Base-by-base conservation (phyloP, 2,113 vertebrate genomes). In the Saccopteryx leptura region DNA sequence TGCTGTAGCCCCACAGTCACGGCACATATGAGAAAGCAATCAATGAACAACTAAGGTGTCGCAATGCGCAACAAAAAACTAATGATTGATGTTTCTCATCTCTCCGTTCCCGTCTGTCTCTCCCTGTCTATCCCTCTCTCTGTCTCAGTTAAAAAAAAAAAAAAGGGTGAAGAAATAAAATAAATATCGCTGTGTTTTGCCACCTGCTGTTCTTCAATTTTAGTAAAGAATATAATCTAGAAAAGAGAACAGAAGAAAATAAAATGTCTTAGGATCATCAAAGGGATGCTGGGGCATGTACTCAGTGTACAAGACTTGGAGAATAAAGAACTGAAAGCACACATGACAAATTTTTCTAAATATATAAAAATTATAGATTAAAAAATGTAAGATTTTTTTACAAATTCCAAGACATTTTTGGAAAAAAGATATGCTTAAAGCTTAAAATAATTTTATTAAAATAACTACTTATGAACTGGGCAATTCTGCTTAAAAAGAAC, bases 401-500 rank as follows among this genome's bases (percentile, higher is more conserved):
- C n/a, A 86, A 60, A 92, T 60, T n/a, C 72, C 39, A 76, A 86
- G 61, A 56, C 52, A 61, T 63, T 78, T 82, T 92, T 48, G 9
- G 63, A 92, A 79, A 69, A 19, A 13, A 21, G 1, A 18, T 63
- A 13, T n/a, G 11, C 11, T 81, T 11, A 78, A 31, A 65, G 21
- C 26, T 81, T 93, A 84, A 93, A 84, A 86, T 65, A 13, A 26
- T 46, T 75, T 69, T 68, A 79, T 63, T 24, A 56, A 88, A 75
- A 48, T 76, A n/a, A 23, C 39, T 78, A 26, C 39, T 84, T 82
- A 39, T n/a, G 19, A 63, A 28, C 1, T 65, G 26, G 19, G 9
- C 39, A 19, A 48, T n/a, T 60, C 65, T 74, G 60, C 28, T 56
- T 68, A 17, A 68, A 80, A 60, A 68, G 39, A 39, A 31, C 52